A percentile compares a stretch with the other conserved stretches of the same genome.
These are phyloP conservation scores for Alligator sinensis DNA, from an alignment of 2,113 vertebrate genomes.

Conservation along the genomic window DNA sequence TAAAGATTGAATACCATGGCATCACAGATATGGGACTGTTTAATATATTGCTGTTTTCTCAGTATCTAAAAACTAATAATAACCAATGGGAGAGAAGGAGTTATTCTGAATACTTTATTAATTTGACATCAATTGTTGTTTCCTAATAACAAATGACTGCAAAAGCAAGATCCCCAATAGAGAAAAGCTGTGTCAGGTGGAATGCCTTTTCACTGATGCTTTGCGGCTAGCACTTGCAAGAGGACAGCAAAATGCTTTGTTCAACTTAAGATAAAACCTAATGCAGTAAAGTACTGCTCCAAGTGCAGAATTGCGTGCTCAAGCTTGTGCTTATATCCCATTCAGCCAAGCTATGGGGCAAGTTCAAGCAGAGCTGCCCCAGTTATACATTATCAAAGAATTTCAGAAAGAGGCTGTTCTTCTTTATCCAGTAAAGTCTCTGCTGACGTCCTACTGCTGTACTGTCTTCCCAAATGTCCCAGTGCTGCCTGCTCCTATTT, in stretches of 20 bases:
- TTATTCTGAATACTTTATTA: neutral
- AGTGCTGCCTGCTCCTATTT: neutral
- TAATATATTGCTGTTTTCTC: neutral
- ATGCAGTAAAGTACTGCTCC: neutral
- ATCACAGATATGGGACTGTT: neutral
- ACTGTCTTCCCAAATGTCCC: constrained; percentile 4
- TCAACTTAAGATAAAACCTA: neutral
- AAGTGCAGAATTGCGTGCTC: neutral
- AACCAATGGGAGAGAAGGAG: neutral
- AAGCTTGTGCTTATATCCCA: neutral
- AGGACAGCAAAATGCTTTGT: neutral
- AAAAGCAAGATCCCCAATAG: neutral
- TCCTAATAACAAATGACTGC: neutral
- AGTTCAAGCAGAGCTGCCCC: neutral
- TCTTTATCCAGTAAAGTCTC: neutral
- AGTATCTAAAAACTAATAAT: neutral
- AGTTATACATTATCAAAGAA: neutral
- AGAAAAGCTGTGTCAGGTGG: neutral
- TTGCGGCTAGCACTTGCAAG: neutral
- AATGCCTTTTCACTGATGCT: neutral
- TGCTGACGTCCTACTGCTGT: neutral
- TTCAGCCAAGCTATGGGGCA: neutral
- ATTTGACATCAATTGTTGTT: neutral
- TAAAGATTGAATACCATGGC: neutral
- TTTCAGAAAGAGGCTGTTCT: constrained; percentile 8